Base-by-base conservation (phyloP, 2,113 vertebrate genomes). In the Andinoacara biseriatus region DNA sequence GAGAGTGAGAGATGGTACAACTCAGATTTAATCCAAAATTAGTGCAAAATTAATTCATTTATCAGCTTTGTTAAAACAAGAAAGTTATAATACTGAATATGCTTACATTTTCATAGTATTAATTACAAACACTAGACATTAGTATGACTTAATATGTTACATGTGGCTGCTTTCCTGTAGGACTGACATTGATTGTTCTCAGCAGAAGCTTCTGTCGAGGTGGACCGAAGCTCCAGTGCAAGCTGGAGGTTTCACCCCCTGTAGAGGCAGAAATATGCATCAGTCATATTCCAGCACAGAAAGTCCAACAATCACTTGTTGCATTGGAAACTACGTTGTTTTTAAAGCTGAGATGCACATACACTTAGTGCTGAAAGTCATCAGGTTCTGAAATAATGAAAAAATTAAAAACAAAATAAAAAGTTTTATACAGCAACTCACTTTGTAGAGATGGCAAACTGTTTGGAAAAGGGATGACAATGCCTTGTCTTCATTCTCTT, bases 361-460 rank as follows among this genome's bases (percentile, higher is more conserved):
- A 49, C 46, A 49, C 15, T 15, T 5, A 46, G 43, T 46, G 43
- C 11, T 49, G 1, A 17, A 49, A 49, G 10, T 38, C 8, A 38
- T 38, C 35, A 10, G 35, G 35, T 38, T 38, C 35, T 46, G 13
- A 15, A 14, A 15, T 46, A 15, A 46, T 46, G 43, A 14, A 4
- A 7, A 40, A 43, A 38, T 13, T 2, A 3, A n/a, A 15, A 3
- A 33, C 15, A 8, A 13, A n/a, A n/a, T n/a, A 6, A 10, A 18
- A 14, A 38, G 10, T 88, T n/a, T 56, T 10, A 54, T 20, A 26
- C 24, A 52, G 13, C 26, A 8, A 72, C 89, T 94, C 87, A 96
- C 97, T 95, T 95, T 92, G 78, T 97, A 97, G 17, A 95, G 90
- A 1, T 65, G 76, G 35, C 97, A 97, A n/a, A 97, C 89, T 61